phyloP scores from a whole-genome alignment of 2,888 invertebrate genomes.

The Rhorus exstirpatorius region DNA sequence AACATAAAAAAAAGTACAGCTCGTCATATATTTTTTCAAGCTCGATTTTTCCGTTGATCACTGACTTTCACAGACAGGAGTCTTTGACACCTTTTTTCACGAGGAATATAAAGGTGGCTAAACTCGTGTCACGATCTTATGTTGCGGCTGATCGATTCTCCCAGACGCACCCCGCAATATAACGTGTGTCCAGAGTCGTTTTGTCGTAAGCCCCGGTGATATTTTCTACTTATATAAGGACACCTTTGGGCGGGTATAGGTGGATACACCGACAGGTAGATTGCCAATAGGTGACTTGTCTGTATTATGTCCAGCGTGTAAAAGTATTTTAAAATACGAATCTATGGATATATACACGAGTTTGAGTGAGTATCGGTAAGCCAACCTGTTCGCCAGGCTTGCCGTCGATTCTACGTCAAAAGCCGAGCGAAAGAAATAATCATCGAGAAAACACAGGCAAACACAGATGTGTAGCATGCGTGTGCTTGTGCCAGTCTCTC shows the following conservation, averaged over 20 bases:
- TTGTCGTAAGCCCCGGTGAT: conserved; percentile 60
- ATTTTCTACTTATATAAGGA: conserved; percentile 76
- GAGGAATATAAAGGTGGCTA: conserved; percentile 22
- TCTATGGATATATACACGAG: not conserved
- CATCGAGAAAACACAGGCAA: not conserved
- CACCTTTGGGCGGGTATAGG: conserved; percentile 70
- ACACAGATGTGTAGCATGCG: not conserved
- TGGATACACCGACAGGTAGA: conserved; percentile 53
- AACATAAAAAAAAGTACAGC: too few species aligned
- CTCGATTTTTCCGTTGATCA: conserved; percentile 15
- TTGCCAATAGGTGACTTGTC: conserved; percentile 58
- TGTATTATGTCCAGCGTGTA: conserved; percentile 63
- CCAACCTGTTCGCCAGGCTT: conserved; percentile 51
- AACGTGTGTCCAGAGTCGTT: conserved; percentile 44
- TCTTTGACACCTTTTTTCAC: conserved; percentile 17
- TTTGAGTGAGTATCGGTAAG: not conserved
- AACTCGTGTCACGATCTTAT: conserved; percentile 49
- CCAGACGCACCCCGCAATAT: conserved; percentile 44
- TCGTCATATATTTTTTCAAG: too few species aligned
- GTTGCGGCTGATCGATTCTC: conserved; percentile 42
- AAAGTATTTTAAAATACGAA: conserved; percentile 58
- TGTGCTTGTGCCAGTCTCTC: not conserved
- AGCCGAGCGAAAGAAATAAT: conserved; percentile 24
- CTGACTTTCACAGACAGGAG: conserved; percentile 13
- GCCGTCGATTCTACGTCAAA: conserved; percentile 5